Conservation (phyloP, 2,113 vertebrate species). For the Saccopteryx leptura region DNA sequence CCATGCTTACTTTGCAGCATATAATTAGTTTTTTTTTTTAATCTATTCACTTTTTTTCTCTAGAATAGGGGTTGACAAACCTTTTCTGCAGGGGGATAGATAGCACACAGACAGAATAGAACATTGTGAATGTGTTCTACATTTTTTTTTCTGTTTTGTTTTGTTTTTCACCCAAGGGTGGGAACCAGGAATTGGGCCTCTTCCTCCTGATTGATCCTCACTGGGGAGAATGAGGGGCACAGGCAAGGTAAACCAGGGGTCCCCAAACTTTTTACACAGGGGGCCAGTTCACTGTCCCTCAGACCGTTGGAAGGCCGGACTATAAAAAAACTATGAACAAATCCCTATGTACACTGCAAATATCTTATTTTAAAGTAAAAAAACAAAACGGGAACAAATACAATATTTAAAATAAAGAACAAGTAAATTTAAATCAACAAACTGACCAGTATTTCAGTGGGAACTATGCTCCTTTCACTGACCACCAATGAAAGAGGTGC, state of each 20-base stretch:
- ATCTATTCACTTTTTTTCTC: not conserved
- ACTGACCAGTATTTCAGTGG: no score
- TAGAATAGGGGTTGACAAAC: not conserved
- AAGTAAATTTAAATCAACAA: no score
- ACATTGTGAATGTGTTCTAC: not conserved
- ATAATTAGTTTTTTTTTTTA: slow-evolving; percentile 6
- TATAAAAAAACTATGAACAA: no score
- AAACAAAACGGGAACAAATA: no score
- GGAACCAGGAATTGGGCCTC: not conserved
- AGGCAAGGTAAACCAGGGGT: not conserved
- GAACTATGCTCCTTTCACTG: no score
- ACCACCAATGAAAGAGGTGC: no score
- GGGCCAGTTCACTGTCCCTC: no score
- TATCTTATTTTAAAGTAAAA: no score
- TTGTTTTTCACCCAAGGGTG: not conserved
- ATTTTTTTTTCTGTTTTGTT: not conserved
- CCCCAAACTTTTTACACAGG: no score
- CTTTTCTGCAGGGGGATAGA: not conserved
- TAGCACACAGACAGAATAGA: not conserved
- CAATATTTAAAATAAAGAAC: no score
- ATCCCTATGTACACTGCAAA: no score
- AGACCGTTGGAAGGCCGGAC: no score
- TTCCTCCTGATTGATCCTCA: not conserved
- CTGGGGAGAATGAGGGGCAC: not conserved
- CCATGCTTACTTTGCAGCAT: not conserved